A percentile compares a stretch with the other conserved stretches of the same genome.
Conservation (phyloP, 2,888 invertebrate species). For the Cosmopolites sordidus region DNA sequence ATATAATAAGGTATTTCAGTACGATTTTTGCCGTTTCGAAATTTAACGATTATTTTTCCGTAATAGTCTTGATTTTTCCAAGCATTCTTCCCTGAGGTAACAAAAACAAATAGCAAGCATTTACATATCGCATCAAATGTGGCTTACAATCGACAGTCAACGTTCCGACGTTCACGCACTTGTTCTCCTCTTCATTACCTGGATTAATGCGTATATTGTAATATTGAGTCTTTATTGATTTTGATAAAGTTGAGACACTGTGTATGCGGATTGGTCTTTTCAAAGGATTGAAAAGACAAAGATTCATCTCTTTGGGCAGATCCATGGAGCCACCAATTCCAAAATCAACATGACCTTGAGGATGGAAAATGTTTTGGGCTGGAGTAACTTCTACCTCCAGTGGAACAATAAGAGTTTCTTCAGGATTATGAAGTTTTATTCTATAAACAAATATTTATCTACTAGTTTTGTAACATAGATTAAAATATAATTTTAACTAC, state of each 20-base stretch:
- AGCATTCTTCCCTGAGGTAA: conserved; percentile 51
- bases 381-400: conserved; percentile 76
- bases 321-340: conserved; percentile 73
- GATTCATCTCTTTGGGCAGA: conserved; percentile 55
- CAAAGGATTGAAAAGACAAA: conserved; percentile 64
- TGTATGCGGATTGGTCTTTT: conserved; percentile 64
- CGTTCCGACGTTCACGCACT: conserved; percentile 58
- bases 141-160: conserved; percentile 70
- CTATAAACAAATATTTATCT: conserved; percentile 43
- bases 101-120: conserved; percentile 30
- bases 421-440: conserved; percentile 65
- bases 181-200: conserved; percentile 49
- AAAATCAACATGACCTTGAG: conserved; percentile 75
- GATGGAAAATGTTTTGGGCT: conserved; percentile 69
- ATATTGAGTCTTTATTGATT: conserved; percentile 64
- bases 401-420: conserved; percentile 71
- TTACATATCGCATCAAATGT: neutral
- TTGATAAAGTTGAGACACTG: conserved; percentile 58
- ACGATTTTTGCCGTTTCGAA: conserved; percentile 48
- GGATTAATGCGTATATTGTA: conserved; percentile 62
- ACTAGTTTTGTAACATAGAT: too few relatives aligned
- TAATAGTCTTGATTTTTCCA: conserved; percentile 54
- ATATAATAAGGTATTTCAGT: conserved; percentile 63
- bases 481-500: conserved; percentile 39
- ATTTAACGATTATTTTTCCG: conserved; percentile 56